These are phyloP conservation scores for Physeter macrocephalus DNA, from an alignment of 2,113 vertebrate species.

Conservation along the genomic window DNA sequence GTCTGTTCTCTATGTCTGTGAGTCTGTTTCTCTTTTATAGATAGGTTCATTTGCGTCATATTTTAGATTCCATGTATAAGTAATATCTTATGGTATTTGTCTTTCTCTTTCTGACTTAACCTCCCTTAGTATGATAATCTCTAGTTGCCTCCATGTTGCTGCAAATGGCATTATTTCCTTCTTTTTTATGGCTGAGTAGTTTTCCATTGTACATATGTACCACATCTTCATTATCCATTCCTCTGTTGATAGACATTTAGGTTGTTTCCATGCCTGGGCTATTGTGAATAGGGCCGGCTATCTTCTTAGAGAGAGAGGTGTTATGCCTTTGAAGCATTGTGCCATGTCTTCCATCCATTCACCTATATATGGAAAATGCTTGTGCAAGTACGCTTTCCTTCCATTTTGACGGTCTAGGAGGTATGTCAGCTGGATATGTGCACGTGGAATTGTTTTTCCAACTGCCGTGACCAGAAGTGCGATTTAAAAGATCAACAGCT, in stretches of 20 bases:
- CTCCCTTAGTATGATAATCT: neutral
- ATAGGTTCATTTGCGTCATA: neutral
- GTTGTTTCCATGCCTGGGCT: neutral
- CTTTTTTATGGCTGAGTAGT: neutral
- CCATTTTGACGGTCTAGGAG: too few relatives aligned
- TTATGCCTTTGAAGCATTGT: neutral
- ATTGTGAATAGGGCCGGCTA: neutral
- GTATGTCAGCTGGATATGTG: too few relatives aligned
- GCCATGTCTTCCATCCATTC: neutral
- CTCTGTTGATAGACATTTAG: neutral
- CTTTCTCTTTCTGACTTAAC: neutral
- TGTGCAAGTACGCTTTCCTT: neutral
- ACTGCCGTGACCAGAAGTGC: neutral
- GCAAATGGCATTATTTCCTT: too few relatives aligned
- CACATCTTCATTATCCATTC: neutral
- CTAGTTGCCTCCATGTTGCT: neutral
- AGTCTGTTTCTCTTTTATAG: neutral
- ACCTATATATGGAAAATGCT: neutral
- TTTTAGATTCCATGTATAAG: neutral
- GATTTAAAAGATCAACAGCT: neutral
- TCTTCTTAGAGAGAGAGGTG: neutral
- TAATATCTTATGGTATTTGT: neutral
- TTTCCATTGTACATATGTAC: neutral
- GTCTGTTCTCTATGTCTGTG: neutral
- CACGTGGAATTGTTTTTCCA: neutral